Conservation (phyloP, 1,140 invertebrate species). For the Zaprionus camerounensis region DNA sequence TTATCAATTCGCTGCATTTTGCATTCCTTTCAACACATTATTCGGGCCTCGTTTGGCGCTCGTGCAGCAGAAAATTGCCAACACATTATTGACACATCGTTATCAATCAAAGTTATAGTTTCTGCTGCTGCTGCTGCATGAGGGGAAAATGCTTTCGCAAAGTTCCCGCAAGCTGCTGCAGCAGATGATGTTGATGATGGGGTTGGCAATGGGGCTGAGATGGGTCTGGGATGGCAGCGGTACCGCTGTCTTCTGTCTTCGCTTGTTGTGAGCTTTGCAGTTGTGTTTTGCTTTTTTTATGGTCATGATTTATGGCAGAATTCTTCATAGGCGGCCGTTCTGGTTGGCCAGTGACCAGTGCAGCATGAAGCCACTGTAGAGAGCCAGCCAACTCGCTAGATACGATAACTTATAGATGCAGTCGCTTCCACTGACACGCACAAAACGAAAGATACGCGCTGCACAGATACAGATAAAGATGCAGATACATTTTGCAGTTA, state of each 20-base stretch:
- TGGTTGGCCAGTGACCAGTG: conserved; percentile 64
- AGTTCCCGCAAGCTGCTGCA: background rate
- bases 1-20: conserved; percentile 12
- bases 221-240: background rate
- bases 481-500: background rate
- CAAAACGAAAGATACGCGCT: conserved; percentile 37
- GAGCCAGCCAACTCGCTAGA: conserved; percentile 6
- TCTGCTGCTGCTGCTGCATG: background rate
- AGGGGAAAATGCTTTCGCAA: conserved; percentile 57
- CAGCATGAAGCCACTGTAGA: conserved; percentile 65
- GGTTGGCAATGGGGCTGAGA: background rate
- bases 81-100: conserved; percentile 82
- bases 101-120: conserved; percentile 73
- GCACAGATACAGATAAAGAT: conserved; percentile 7
- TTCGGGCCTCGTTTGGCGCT: conserved; percentile 28
- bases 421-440: conserved; percentile 56
- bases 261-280: conserved; percentile 18
- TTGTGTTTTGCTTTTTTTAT: conserved; percentile 55
- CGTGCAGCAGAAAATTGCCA: conserved; percentile 72
- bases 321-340: conserved; percentile 82
- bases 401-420: background rate
- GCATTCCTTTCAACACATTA: conserved; percentile 53
- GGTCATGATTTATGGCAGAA: conserved; percentile 78
- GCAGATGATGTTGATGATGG: conserved; percentile 4
- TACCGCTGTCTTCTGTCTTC: conserved; percentile 25